These are phyloP conservation scores for Myopa testacea DNA, from an alignment of 2,888 invertebrate genomes.

Conservation along the genomic window DNA sequence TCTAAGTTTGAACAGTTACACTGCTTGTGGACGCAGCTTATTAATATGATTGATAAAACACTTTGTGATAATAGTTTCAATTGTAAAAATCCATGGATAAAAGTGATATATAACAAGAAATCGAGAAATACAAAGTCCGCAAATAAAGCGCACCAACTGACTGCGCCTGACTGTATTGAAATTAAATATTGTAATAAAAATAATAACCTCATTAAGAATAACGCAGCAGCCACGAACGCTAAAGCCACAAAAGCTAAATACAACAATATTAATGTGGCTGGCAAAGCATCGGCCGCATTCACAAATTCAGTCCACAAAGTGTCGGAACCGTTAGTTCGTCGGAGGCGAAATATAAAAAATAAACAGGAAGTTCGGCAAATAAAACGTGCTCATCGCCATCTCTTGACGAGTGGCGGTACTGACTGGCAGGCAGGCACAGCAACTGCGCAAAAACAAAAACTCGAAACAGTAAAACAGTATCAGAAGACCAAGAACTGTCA, in stretches of 20 bases:
- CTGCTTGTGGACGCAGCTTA: neutral
- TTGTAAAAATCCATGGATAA: conserved; percentile 60
- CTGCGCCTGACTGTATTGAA: conserved; percentile 30
- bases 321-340: conserved; percentile 47
- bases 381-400: conserved; percentile 67
- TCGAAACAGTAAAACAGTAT: conserved; percentile 13
- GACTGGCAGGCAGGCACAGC: conserved; percentile 48
- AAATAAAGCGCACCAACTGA: conserved; percentile 31
- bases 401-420: conserved; percentile 64
- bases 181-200: conserved; percentile 18
- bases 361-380: conserved; percentile 60
- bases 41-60: conserved; percentile 52
- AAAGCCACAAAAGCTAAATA: conserved; percentile 32
- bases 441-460: conserved; percentile 38
- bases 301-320: conserved; percentile 37
- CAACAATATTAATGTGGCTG: conserved; percentile 2
- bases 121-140: conserved; percentile 32
- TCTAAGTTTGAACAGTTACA: conserved; percentile 24
- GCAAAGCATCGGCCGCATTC: neutral
- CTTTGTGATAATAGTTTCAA: conserved; percentile 43
- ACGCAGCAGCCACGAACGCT: neutral
- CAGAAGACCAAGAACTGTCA: conserved; percentile 34
- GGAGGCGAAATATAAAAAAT: conserved; percentile 56
- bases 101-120: conserved; percentile 59
- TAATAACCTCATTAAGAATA: neutral